Evolutionary conservation across 1,140 invertebrate genomes (phyloP).

Genomic region (Oreohelix idahoensis): DNA sequence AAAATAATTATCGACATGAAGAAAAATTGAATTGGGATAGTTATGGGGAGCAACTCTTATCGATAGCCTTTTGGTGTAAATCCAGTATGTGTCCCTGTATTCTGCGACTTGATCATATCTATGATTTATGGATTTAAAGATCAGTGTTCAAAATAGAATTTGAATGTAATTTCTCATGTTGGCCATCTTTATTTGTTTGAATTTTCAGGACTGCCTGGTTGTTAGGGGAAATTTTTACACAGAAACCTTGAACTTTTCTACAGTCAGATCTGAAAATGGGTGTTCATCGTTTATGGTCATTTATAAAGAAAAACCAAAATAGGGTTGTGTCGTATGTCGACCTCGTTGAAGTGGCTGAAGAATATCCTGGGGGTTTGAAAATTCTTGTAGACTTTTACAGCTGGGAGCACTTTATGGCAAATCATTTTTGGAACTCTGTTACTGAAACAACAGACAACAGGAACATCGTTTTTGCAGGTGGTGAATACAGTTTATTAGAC

Average conservation of each 20-base stretch:
- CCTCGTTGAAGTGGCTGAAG: constrained; percentile 15
- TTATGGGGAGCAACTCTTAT: no score
- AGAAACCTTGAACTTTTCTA: neutral
- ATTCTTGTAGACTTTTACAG: constrained; percentile 33
- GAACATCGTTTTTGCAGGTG: constrained; percentile 5
- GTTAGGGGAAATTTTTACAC: neutral
- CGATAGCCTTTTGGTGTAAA: no score
- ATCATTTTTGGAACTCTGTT: neutral
- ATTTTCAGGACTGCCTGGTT: neutral
- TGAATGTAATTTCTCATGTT: neutral
- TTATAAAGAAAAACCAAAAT: neutral
- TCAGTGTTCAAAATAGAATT: neutral
- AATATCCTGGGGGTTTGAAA: neutral
- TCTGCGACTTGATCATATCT: no score
- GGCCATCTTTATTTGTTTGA: neutral
- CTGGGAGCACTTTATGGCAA: constrained; percentile 23
- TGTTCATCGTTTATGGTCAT: constrained; percentile 7
- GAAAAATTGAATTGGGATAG: no score
- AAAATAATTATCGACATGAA: no score
- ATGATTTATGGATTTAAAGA: neutral
- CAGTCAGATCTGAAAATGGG: constrained; percentile 10
- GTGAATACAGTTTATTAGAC: constrained; percentile 18
- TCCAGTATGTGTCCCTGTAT: no score
- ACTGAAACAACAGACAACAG: neutral
- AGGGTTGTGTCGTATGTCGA: neutral